phyloP scores from a whole-genome alignment of 2,888 invertebrate species.

The Tortrix viridana region DNA sequence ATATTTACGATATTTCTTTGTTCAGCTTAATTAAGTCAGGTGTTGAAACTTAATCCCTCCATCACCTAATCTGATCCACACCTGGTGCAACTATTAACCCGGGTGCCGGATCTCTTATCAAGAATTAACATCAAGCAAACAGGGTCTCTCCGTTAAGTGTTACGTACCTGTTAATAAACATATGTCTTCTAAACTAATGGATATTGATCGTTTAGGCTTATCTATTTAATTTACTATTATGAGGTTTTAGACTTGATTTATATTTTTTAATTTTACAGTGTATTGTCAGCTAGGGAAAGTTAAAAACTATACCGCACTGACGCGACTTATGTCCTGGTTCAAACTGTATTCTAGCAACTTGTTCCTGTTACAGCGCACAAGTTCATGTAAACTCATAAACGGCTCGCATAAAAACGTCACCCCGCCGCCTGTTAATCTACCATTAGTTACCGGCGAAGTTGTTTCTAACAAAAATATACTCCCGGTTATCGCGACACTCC shows the following conservation, averaged over 20 bases:
- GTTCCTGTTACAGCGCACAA: conserved; percentile 2
- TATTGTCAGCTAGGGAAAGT: not conserved
- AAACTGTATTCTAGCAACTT: conserved; percentile 5
- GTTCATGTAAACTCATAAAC: conserved; percentile 24
- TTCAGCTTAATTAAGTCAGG: conserved; percentile 21
- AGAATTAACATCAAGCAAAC: conserved; percentile 28
- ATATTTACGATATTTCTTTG: conserved; percentile 27
- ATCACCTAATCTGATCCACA: conserved; percentile 30
- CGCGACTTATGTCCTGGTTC: not conserved
- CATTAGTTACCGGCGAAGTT: conserved; percentile 66
- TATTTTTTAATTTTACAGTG: too few relatives aligned
- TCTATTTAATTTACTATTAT: not conserved
- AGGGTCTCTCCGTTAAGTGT: conserved; percentile 26
- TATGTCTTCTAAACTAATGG: conserved; percentile 22
- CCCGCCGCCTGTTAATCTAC: conserved; percentile 53
- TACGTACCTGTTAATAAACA: conserved; percentile 24
- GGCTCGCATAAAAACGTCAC: conserved; percentile 32
- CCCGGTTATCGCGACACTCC: conserved; percentile 73
- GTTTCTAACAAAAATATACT: conserved; percentile 71
- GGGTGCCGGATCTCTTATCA: conserved; percentile 15
- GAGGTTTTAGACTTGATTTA: too few relatives aligned
- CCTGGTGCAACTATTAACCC: conserved; percentile 25
- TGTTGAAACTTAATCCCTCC: conserved; percentile 17
- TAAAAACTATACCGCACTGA: not conserved
- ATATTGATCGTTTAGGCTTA: conserved; percentile 5